A percentile compares a stretch with the other conserved stretches of the same genome.
These are phyloP conservation scores for Echinarachnius parma DNA, from an alignment of 53 echinoderm and acorn worm species.

Conservation along the genomic window DNA sequence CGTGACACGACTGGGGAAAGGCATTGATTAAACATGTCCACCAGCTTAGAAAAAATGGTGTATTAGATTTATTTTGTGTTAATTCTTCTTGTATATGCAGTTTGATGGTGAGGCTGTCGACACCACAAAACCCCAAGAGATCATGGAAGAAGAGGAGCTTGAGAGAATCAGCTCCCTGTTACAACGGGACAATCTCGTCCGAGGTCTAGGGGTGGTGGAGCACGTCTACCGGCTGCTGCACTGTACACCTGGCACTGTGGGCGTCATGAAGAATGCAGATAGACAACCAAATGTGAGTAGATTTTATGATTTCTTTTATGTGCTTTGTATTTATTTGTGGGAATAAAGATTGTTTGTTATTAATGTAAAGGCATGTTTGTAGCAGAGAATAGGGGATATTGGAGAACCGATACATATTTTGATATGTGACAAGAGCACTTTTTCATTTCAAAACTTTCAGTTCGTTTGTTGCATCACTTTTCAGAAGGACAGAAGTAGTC, in stretches of 20 bases:
- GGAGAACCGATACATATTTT: no score
- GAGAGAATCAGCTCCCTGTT: conserved; percentile 89
- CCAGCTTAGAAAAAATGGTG: neutral
- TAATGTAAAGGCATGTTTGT: no score
- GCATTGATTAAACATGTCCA: neutral
- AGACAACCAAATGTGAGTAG: conserved; percentile 77
- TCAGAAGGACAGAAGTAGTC: no score
- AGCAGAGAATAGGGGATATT: no score
- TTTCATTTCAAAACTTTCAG: no score
- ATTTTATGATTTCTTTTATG: neutral
- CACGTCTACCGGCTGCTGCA: conserved; percentile 95
- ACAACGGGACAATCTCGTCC: conserved; percentile 93
- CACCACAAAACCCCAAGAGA: conserved; percentile 75
- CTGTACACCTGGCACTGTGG: conserved; percentile 93
- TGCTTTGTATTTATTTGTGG: no score
- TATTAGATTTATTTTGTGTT: neutral
- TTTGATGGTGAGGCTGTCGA: conserved; percentile 62
- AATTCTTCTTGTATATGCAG: neutral
- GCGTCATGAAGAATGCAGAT: conserved; percentile 91
- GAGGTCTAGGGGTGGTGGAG: conserved; percentile 93
- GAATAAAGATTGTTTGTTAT: no score
- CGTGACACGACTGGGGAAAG: no score
- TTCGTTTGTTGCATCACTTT: no score
- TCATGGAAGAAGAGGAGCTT: conserved; percentile 89
- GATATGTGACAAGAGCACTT: no score